Evolutionary conservation across 2,888 invertebrate species (phyloP), one percentile per base, ranked within the genome.

Genomic region (Hirtodrosophila duncani): DNA sequence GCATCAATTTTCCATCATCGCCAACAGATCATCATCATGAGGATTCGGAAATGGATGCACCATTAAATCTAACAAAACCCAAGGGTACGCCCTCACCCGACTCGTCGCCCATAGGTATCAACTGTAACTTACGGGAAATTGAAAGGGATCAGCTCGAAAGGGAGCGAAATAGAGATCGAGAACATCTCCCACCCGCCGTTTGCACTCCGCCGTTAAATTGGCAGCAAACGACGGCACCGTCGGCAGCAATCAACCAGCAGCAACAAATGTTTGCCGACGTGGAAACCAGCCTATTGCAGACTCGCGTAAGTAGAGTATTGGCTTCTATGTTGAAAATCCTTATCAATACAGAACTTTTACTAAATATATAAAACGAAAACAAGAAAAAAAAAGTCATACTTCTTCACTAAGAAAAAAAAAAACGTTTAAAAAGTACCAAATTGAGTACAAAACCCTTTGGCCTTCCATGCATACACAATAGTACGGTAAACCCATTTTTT

Each of bases 41-140:
- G 0, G 96, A 96, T 84, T 91, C 94, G 4, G 75, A 94, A 86
- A 92, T 93, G 0, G 96, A 97, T 84, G 91, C 94, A 1, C 97
- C 97, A 1, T 89, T 97, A 29, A 97, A 97, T 88, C 90, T 97
- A 41, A 93, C 93, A 81, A 97, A 96, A 87, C 96, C 96, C 48
- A 93, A 95, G 42, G 89, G 89, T n/a, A n/a, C n/a, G n/a, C n/a
- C n/a, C 8, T 91, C 91, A 2, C 89, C 89, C 1, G 89, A 89
- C 7, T 82, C 84, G 13, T 89, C 91, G 38, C 88, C 67, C 3
- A 59, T 45, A 7, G 60, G 55, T 84, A 78, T 60, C 24, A 43
- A 23, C 16, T 34, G n/a, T n/a, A n/a, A n/a, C n/a, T n/a, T n/a
- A n/a, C n/a, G n/a, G n/a, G n/a, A n/a, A n/a, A n/a, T n/a, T n/a